phyloP scores from a whole-genome alignment of 2,888 invertebrate genomes.

The Drosophila neotestacea region DNA sequence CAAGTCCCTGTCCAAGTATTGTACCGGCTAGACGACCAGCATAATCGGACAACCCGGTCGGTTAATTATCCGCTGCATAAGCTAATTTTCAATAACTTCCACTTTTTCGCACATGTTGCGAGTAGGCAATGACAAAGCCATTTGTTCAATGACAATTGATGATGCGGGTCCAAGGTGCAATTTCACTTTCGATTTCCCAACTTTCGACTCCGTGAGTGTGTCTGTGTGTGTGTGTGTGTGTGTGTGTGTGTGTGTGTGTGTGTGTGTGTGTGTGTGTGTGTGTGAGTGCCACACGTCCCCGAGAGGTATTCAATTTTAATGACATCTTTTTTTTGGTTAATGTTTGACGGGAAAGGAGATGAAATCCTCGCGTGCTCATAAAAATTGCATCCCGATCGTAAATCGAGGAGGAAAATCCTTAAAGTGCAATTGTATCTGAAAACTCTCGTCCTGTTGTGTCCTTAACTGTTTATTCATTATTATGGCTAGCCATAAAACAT shows the following conservation, averaged over 20 bases:
- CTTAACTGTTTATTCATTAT: slow-evolving; percentile 12
- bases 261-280: background rate
- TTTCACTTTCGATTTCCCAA: slow-evolving; percentile 7
- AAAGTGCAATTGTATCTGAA: background rate
- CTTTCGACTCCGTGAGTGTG: background rate
- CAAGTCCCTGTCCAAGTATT: background rate
- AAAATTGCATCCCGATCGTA: slow-evolving; percentile 42
- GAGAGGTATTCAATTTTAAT: slow-evolving; percentile 39
- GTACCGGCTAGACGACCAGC: slow-evolving; percentile 16
- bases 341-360: background rate
- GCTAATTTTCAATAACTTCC: slow-evolving; percentile 49
- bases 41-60: slow-evolving; percentile 19
- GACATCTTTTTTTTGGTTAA: slow-evolving; percentile 20
- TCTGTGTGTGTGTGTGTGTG: background rate
- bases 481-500: slow-evolving; percentile 7
- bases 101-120: slow-evolving; percentile 39
- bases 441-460: background rate
- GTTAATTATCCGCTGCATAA: slow-evolving; percentile 53
- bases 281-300: slow-evolving; percentile 42
- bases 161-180: slow-evolving; percentile 47
- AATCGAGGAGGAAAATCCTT: slow-evolving; percentile 33
- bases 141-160: slow-evolving; percentile 22
- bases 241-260: background rate
- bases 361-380: slow-evolving; percentile 32
- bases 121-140: slow-evolving; percentile 22